Percentiles rank a stretch among this genome's conserved stretches.
Conservation (phyloP, 2,113 vertebrate species). For the Bujurquina vittata region DNA sequence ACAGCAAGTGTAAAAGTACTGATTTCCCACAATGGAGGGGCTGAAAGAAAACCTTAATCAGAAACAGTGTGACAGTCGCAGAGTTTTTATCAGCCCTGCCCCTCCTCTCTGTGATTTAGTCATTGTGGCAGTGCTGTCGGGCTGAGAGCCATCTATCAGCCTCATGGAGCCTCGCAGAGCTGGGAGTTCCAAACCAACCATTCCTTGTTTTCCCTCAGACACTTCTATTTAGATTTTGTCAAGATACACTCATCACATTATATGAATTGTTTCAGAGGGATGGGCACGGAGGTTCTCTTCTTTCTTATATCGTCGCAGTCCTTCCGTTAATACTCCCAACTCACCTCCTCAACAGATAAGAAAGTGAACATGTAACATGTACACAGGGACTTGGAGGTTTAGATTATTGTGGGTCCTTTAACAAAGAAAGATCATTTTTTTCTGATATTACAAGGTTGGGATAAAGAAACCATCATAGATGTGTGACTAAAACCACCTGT, state of each 20-base stretch:
- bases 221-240: constrained; percentile 85
- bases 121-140: constrained; percentile 52
- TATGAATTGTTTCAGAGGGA: constrained; percentile 71
- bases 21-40: constrained; percentile 19
- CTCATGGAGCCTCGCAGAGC: constrained; percentile 39
- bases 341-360: constrained; percentile 49
- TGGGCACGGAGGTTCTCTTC: constrained; percentile 28
- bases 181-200: constrained; percentile 46
- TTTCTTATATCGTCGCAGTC: constrained; percentile 29
- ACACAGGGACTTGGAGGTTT: constrained; percentile 31
- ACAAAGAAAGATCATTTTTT: constrained; percentile 11
- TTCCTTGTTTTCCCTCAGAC: constrained; percentile 67
- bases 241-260: constrained; percentile 78
- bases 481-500: neutral
- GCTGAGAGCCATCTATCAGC: constrained; percentile 64
- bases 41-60: constrained; percentile 57
- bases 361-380: constrained; percentile 35
- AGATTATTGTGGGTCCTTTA: neutral
- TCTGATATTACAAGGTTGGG: neutral
- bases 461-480: neutral
- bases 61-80: constrained; percentile 44
- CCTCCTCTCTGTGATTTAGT: constrained; percentile 67
- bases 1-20: constrained; percentile 47
- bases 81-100: constrained; percentile 65
- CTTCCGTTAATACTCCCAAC: constrained; percentile 38